These are phyloP conservation scores for Allolobophora icterica DNA, from an alignment of 2,888 invertebrate genomes.

Conservation along the genomic window DNA sequence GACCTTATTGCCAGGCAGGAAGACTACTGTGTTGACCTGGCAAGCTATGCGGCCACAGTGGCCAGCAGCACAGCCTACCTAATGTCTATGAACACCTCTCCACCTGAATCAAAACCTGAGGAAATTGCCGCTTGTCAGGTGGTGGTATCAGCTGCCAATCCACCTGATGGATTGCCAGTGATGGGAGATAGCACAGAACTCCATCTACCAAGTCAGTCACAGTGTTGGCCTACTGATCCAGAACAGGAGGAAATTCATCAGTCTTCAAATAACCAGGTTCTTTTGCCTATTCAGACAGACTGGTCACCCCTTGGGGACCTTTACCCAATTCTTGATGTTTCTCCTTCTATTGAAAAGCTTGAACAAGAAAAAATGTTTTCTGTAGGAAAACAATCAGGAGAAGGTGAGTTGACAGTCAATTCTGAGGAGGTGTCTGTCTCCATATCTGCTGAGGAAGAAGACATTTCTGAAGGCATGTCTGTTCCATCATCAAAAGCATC, in stretches of 20 bases:
- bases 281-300: slow-evolving; percentile 55
- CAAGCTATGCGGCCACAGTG: slow-evolving; percentile 62
- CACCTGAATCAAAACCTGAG: slow-evolving; percentile 49
- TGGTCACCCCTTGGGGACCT: slow-evolving; percentile 67
- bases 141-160: not conserved
- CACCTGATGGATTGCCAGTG: not conserved
- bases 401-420: not conserved
- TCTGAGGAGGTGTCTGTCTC: not conserved
- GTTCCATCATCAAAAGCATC: not conserved
- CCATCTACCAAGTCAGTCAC: not conserved
- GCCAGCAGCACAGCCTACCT: slow-evolving; percentile 61
- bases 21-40: slow-evolving; percentile 55
- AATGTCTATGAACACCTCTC: slow-evolving; percentile 61
- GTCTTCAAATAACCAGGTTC: not conserved
- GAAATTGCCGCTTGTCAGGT: not conserved
- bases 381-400: slow-evolving; percentile 38
- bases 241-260: not conserved
- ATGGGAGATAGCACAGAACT: not conserved
- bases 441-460: not conserved
- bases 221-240: not conserved
- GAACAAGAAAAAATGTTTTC: slow-evolving; percentile 63
- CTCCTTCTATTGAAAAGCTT: slow-evolving; percentile 66
- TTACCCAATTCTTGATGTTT: slow-evolving; percentile 66
- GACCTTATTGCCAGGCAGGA: slow-evolving; percentile 14
- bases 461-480: not conserved